phyloP scores from a whole-genome alignment of 2,888 invertebrate species.

The Scaptodrosophila latifasciaeformis region DNA sequence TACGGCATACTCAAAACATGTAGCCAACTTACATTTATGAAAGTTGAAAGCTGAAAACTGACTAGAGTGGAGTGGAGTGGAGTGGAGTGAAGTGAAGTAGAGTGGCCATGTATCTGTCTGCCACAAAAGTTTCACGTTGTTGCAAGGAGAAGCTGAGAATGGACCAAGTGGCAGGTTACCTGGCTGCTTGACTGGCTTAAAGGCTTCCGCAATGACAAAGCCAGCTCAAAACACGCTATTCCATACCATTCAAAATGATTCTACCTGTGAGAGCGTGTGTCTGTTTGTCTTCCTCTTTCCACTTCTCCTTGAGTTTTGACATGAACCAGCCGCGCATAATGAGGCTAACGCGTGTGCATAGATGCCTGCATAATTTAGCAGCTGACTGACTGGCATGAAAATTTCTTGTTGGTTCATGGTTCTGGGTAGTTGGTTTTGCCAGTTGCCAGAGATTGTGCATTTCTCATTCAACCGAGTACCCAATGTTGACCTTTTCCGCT shows the following conservation, averaged over 20 bases:
- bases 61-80: too few species aligned
- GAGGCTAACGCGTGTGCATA: conserved; percentile 58
- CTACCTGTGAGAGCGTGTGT: too few species aligned
- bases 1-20: conserved; percentile 44
- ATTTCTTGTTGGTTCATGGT: too few species aligned
- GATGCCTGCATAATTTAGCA: conserved; percentile 63
- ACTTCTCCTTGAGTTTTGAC: too few species aligned
- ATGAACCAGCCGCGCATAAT: conserved; percentile 61
- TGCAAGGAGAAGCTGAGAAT: neutral
- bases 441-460: conserved; percentile 36
- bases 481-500: conserved; percentile 37
- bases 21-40: conserved; percentile 2
- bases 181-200: neutral
- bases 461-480: conserved; percentile 30
- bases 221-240: too few species aligned
- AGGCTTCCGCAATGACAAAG: too few species aligned
- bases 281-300: too few species aligned
- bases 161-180: neutral
- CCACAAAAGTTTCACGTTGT: too few species aligned
- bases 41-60: too few species aligned
- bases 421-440: neutral
- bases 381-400: too few species aligned
- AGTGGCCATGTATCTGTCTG: neutral
- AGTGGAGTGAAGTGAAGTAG: too few species aligned
- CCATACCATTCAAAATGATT: too few species aligned